These are phyloP conservation scores for Colletes gigas DNA, from an alignment of 1,140 invertebrate genomes.

Conservation along the genomic window DNA sequence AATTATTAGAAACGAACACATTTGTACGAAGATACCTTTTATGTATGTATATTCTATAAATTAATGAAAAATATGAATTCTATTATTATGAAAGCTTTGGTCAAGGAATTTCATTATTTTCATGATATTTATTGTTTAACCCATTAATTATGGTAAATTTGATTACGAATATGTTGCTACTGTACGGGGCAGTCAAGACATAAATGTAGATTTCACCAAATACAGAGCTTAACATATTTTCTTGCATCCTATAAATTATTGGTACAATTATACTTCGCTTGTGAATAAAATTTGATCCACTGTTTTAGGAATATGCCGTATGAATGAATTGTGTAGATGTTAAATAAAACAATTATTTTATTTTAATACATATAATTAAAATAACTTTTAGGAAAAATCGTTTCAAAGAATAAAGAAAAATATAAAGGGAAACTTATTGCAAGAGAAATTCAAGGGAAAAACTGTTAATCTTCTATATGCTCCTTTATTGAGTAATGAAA, in stretches of 20 bases:
- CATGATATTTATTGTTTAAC: background rate
- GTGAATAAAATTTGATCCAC: constrained; percentile 1
- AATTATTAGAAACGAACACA: background rate
- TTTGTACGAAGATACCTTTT: no score
- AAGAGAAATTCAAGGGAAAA: background rate
- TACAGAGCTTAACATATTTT: no score
- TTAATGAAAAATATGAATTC: no score
- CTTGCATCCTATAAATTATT: no score
- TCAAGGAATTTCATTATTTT: no score
- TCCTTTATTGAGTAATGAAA: constrained; percentile 4
- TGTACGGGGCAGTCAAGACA: no score
- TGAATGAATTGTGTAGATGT: background rate
- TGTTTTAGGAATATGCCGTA: background rate
- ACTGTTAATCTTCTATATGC: background rate
- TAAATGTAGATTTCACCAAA: no score
- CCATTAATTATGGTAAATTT: background rate
- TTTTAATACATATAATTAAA: background rate
- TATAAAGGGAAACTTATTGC: constrained; percentile 74
- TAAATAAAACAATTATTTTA: background rate
- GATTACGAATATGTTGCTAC: no score
- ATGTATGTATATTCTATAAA: no score
- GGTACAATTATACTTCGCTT: no score
- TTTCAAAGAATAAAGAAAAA: constrained; percentile 81
- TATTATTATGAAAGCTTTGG: no score
- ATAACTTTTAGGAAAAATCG: constrained; percentile 81